Evolutionary conservation across 92 coral and sea anemone species (phyloP).

Genomic region (Desmophyllum pertusum): DNA sequence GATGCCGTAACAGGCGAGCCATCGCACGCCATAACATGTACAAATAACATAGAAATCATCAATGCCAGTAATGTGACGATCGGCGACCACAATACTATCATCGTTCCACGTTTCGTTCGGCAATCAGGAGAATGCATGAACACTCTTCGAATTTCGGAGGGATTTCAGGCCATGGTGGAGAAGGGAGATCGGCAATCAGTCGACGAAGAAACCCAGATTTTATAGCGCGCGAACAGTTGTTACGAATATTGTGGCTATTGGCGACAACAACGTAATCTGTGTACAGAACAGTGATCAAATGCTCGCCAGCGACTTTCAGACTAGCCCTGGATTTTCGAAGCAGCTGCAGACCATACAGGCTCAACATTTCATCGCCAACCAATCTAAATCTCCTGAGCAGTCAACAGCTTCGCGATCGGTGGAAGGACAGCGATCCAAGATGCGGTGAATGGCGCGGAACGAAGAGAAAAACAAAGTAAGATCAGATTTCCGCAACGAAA

Average conservation of each 20-base stretch:
- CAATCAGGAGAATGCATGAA: background rate
- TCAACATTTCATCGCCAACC: background rate
- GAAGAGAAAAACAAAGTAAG: background rate
- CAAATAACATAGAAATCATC: background rate
- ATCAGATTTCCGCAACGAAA: constrained; percentile 16
- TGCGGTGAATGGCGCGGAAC: background rate
- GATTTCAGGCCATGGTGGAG: background rate
- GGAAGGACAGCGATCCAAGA: constrained; percentile 18
- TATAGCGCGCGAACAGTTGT: too few relatives aligned
- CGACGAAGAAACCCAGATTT: background rate
- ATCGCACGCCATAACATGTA: background rate
- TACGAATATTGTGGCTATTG: background rate
- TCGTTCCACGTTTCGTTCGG: background rate
- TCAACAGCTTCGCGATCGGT: constrained; percentile 2
- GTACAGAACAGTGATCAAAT: background rate
- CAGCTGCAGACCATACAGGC: background rate
- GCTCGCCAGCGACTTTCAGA: too few relatives aligned
- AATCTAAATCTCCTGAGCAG: background rate
- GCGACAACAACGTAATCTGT: background rate
- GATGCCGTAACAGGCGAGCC: background rate
- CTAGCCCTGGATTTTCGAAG: background rate
- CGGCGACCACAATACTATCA: background rate
- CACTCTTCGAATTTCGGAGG: background rate
- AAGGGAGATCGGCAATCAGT: background rate
- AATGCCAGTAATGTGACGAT: background rate